Percentiles rank a stretch among this genome's conserved stretches.
Conservation (phyloP, 2,113 vertebrate species). For the Ranitomeya variabilis region DNA sequence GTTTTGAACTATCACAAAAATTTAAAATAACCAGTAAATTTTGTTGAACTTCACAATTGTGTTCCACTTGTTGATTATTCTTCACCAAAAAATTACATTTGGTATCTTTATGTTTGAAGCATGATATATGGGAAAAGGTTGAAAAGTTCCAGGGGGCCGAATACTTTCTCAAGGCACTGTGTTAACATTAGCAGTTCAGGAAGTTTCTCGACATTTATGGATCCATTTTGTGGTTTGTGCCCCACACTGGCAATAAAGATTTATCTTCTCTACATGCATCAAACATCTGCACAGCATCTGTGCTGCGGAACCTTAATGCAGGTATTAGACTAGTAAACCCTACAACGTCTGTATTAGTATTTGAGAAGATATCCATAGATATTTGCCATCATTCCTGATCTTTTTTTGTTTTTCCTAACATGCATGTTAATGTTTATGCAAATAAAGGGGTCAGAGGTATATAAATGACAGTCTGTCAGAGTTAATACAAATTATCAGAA, state of each 20-base stretch:
- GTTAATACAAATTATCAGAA: background rate
- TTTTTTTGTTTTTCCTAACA: background rate
- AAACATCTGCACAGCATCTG: slow-evolving; percentile 8
- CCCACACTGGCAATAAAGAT: background rate
- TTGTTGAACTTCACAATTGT: too few relatives aligned
- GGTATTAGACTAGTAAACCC: background rate
- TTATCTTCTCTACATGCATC: background rate
- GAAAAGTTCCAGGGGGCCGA: too few relatives aligned
- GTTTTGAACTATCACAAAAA: too few relatives aligned
- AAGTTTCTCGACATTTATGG: background rate
- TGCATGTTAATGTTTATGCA: background rate
- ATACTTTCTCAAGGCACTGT: too few relatives aligned
- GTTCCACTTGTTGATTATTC: too few relatives aligned
- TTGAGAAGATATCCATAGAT: background rate
- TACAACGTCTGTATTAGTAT: background rate
- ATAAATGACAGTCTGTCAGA: too few relatives aligned
- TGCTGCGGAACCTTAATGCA: background rate
- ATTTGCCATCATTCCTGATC: background rate
- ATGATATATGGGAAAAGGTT: too few relatives aligned
- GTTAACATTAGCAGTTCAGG: background rate
- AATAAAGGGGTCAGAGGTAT: background rate
- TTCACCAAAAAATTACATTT: too few relatives aligned
- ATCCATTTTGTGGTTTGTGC: background rate
- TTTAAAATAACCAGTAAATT: too few relatives aligned
- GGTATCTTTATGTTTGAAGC: too few relatives aligned